Evolutionary conservation across 2,888 invertebrate species (phyloP).

Genomic region (Philhelius pedissequus): DNA sequence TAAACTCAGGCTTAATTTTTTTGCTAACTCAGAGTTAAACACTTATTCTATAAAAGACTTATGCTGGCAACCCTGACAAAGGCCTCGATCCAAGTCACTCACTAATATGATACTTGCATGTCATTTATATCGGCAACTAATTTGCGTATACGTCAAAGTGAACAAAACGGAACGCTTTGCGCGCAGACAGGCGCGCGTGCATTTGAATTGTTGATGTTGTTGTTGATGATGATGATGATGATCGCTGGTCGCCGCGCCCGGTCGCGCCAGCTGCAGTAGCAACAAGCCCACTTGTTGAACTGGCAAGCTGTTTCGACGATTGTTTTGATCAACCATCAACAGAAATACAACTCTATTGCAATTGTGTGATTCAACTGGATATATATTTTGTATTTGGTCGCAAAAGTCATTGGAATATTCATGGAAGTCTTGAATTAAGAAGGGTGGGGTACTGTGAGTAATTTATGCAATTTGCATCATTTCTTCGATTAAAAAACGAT

Average conservation of each 20-base stretch:
- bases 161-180: conserved; percentile 55
- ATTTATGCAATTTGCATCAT: conserved; percentile 30
- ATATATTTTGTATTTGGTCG: neutral
- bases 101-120: conserved; percentile 53
- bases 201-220: conserved; percentile 53
- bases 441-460: neutral
- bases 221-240: conserved; percentile 5
- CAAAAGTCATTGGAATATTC: neutral
- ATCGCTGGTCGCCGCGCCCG: conserved; percentile 3
- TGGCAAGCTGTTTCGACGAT: conserved; percentile 6
- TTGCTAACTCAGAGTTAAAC: too few species aligned
- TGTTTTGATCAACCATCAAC: conserved; percentile 22
- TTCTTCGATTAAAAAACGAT: conserved; percentile 28
- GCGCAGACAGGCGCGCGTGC: conserved; percentile 57
- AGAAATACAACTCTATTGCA: conserved; percentile 12
- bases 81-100: conserved; percentile 48
- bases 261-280: conserved; percentile 14
- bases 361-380: conserved; percentile 24
- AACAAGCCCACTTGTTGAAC: conserved; percentile 31
- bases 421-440: neutral
- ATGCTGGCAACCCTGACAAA: neutral
- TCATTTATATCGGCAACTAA: conserved; percentile 55
- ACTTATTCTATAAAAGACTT: neutral
- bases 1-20: too few species aligned
- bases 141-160: conserved; percentile 65